Base-by-base conservation (phyloP, 1,140 invertebrate genomes). In the Tyrophagus putrescentiae region DNA sequence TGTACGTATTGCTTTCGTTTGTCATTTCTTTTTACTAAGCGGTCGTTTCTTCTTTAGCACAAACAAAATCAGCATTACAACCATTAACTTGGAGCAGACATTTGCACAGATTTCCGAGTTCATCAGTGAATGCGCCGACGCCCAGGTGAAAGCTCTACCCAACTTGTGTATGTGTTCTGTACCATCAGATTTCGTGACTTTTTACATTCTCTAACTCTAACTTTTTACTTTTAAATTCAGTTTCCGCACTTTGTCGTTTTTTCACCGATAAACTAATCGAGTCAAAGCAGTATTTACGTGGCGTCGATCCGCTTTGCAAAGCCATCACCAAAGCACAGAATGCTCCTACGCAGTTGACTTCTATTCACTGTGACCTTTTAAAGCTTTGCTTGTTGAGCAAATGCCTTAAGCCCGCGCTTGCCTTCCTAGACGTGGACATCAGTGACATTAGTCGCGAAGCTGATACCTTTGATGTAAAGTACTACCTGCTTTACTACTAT, bases 401-500 rank as follows among this genome's bases (percentile, higher is more conserved):
- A 73, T 88, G 87, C 72, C 84, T 96, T 68, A 93, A 92, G 70
- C 84, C 91, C 33, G 87, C 90, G 1, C 72, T 95, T 31, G 82
- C 84, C 66, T 87, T 92, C 72, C 75, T 97, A 44, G 84, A 95
- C 70, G 80, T 81, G 28, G 92, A 97, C 75, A 83, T 96, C 33
- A 89, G 85, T 57, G 85, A 88, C 66, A 92, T 97, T 62, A 84
- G 84, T 67, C 79, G 83, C 69, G 86, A 88, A 42, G 82, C 82
- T 60, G 81, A 82, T 53, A 80, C 82, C 63, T 90, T 87, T 77
- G 88, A 94, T 71, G 81, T 86, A 1, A 91, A 92, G 76, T 84
- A 90, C 72, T 94, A 94, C 70, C 75, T 97, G 36, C 75, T 91
- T 0, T 97, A 93, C 71, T 96, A 89, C 70, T 97, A 97, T 72